phyloP scores from a whole-genome alignment of 2,797 vertebrate genomes.

The Pangasius djambal region DNA sequence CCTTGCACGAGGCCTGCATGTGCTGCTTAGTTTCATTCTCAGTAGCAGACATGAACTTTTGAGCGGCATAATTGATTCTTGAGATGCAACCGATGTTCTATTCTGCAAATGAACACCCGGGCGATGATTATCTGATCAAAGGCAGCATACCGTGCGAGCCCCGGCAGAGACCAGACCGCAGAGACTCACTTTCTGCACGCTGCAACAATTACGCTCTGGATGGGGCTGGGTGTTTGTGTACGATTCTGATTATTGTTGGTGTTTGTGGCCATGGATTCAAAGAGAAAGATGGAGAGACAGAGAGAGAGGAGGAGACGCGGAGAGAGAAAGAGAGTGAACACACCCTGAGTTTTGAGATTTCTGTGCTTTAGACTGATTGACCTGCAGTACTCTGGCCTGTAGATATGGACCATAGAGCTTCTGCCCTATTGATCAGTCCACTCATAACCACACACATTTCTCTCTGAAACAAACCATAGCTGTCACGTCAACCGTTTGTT shows the following conservation, averaged over 20 bases:
- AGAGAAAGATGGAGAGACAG: constrained; percentile 15
- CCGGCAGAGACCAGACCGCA: constrained; percentile 47
- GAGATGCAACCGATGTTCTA: constrained; percentile 48
- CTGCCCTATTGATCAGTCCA: constrained; percentile 54
- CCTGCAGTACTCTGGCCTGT: constrained; percentile 40
- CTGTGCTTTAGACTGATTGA: constrained; percentile 45
- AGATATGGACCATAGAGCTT: constrained; percentile 43
- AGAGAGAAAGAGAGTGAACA: constrained; percentile 8
- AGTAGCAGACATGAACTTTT: constrained; percentile 36
- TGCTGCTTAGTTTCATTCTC: constrained; percentile 31
- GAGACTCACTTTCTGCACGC: constrained; percentile 52
- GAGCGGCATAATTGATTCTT: constrained; percentile 55
- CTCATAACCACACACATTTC: constrained; percentile 41
- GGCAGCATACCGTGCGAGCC: constrained; percentile 48
- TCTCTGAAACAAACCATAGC: background rate
- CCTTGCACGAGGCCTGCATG: background rate
- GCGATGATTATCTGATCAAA: constrained; percentile 61
- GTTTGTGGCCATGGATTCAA: constrained; percentile 29
- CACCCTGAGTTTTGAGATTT: constrained; percentile 28
- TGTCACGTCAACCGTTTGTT: background rate
- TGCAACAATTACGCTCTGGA: constrained; percentile 56
- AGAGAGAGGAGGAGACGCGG: constrained; percentile 8
- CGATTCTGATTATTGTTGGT: constrained; percentile 45
- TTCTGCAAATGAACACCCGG: constrained; percentile 56
- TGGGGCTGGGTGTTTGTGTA: constrained; percentile 48